Evolutionary conservation across 2,888 invertebrate genomes (phyloP), one percentile per base, ranked within the genome.

Genomic region (Campoletis raptor): DNA sequence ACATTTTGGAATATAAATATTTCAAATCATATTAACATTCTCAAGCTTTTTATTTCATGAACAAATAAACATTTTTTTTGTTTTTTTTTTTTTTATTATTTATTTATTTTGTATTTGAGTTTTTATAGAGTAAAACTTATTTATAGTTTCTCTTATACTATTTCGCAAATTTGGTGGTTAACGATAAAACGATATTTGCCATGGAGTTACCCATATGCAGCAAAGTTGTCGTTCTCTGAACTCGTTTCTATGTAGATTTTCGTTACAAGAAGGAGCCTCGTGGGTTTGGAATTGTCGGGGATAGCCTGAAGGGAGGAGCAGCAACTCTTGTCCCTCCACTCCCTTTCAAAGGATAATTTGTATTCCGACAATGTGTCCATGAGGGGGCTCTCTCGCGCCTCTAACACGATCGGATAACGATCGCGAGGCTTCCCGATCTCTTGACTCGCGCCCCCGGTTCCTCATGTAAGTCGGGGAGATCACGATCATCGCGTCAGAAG

Each of bases 381-480:
- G 85, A 84, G 66, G 72, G 79, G 57, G 66, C 45, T 45, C 64
- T 64, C 57, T 73, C 81, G 82, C 85, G 73, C 84, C 87, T 85
- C 82, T 70, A 79, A 84, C 86, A 81, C 78, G 86, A 81, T 69
- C 85, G 88, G 89, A 89, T 89, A 89, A 89, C 87, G 87, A 89
- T 88, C 89, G 83, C 73, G 42, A 69, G 67, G 70, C 87, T 82
- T 83, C 87, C 81, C 87, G 82, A 83, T 70, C 87, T 66, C 83
- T 48, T 72, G 78, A 76, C 86, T 78, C 85, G 67, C 72, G 42
- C 66, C 73, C 81, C 61, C 37, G 67, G 76, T 83, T 79, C 77
- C 79, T 81, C 70, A 77, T 77, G 45, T 37, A 18, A 66, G 69
- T 66, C 67, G 21, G 12, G 36, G 37, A 54, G 76, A 86, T 81